Conservation (phyloP, 2,888 invertebrate species). For the Drosophila neotestacea region DNA sequence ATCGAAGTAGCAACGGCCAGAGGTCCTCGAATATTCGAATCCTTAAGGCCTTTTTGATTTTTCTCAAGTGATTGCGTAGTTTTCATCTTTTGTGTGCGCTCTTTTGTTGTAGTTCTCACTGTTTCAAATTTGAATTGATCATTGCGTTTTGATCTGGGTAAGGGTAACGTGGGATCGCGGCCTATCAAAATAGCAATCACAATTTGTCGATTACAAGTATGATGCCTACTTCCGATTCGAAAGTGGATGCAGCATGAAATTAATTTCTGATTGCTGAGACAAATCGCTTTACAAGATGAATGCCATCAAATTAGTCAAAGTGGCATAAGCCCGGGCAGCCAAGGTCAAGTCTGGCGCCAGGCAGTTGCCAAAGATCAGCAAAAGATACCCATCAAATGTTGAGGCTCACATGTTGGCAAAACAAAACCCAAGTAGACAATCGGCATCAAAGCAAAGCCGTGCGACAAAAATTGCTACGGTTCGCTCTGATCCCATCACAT, state of each 20-base stretch:
- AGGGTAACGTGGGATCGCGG: constrained; percentile 69
- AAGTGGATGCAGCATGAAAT: constrained; percentile 62
- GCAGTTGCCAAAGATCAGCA: constrained; percentile 54
- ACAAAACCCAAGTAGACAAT: constrained; percentile 40
- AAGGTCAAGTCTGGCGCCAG: constrained; percentile 56
- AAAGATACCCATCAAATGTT: constrained; percentile 61
- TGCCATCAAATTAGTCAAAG: constrained; percentile 46
- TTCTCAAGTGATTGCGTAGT: constrained; percentile 83
- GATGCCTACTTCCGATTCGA: constrained; percentile 78
- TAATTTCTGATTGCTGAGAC: constrained; percentile 47
- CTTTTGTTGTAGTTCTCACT: constrained; percentile 69
- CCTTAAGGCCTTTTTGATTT: constrained; percentile 75
- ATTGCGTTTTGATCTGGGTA: constrained; percentile 66
- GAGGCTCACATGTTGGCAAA: constrained; percentile 72
- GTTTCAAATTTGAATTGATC: constrained; percentile 82
- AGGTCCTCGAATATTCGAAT: constrained; percentile 63
- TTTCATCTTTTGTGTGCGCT: constrained; percentile 67
- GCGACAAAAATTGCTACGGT: constrained; percentile 73
- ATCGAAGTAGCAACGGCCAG: constrained; percentile 37
- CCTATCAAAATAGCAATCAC: constrained; percentile 77
- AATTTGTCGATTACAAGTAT: constrained; percentile 77
- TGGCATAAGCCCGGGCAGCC: background rate
- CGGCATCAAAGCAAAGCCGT: constrained; percentile 70
- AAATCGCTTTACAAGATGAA: constrained; percentile 51
- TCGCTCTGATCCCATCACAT: constrained; percentile 61